Evolutionary conservation across 2,113 vertebrate species (phyloP).

Genomic region (Pao palembangensis): DNA sequence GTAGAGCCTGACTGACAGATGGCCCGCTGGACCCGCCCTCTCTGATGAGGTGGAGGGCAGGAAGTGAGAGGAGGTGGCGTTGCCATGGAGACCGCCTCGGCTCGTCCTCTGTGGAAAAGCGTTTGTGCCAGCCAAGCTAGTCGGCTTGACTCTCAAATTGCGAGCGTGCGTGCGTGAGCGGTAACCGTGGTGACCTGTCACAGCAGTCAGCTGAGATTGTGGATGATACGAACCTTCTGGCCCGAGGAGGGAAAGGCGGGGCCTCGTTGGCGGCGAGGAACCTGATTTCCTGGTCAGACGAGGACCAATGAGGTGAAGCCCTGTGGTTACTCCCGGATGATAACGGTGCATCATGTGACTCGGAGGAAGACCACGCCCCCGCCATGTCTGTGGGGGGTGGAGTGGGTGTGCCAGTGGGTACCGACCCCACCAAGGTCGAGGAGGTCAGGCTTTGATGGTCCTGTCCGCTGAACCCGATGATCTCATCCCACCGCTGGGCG

Average conservation of each 20-base stretch:
- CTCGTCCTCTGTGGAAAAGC: constrained; percentile 24
- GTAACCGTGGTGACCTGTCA: constrained; percentile 29
- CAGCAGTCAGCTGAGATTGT: constrained; percentile 40
- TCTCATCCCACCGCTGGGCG: constrained; percentile 31
- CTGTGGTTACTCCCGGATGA: no score
- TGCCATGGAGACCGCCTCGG: not conserved
- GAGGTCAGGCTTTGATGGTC: constrained; percentile 65
- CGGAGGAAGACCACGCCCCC: not conserved
- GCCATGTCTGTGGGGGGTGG: constrained; percentile 18
- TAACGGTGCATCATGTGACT: no score
- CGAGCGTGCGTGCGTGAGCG: not conserved
- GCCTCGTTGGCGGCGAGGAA: not conserved
- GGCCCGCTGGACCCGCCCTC: constrained; percentile 39
- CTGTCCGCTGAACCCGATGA: constrained; percentile 31
- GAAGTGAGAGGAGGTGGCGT: constrained; percentile 5
- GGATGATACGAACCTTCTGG: constrained; percentile 49
- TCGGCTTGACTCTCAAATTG: constrained; percentile 17
- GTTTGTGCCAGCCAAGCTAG: constrained; percentile 17
- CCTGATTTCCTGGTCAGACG: not conserved
- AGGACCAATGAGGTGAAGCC: no score
- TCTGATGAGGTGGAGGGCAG: constrained; percentile 25
- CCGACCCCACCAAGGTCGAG: constrained; percentile 44
- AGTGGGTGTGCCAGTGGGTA: constrained; percentile 69
- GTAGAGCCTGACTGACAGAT: constrained; percentile 37
- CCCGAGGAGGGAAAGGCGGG: constrained; percentile 24